Evolutionary conservation across 2,113 vertebrate species (phyloP).

Genomic region (Picathartes gymnocephalus): DNA sequence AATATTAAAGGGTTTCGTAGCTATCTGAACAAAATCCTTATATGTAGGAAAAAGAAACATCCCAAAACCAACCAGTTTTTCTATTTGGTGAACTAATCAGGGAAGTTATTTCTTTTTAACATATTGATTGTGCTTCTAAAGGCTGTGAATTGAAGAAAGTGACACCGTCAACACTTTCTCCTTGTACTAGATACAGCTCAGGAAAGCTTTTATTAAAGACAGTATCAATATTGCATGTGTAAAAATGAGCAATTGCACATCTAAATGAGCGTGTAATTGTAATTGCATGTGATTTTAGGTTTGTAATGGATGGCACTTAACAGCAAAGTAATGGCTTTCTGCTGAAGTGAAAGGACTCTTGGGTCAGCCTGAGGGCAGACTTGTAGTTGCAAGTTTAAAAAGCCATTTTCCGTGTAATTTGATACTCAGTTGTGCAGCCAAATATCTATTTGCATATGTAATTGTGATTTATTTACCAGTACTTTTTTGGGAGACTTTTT

Average conservation of each 20-base stretch:
- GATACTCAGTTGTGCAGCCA: neutral
- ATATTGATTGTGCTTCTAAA: neutral
- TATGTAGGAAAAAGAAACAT: neutral
- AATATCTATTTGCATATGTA: neutral
- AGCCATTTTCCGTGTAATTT: neutral
- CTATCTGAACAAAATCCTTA: neutral
- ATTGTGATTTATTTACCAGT: neutral
- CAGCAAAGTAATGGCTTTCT: slow-evolving; percentile 2
- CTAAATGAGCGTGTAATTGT: slow-evolving; percentile 23
- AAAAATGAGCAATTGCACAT: neutral
- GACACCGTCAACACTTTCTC: neutral
- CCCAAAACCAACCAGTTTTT: neutral
- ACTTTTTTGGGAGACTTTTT: neutral
- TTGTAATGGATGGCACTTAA: neutral
- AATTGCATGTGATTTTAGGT: neutral
- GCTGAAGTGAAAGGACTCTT: neutral
- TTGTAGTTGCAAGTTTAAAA: neutral
- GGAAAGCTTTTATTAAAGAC: neutral
- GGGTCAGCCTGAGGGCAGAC: neutral
- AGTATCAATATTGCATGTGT: neutral
- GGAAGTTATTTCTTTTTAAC: neutral
- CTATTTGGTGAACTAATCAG: neutral
- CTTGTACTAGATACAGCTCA: neutral
- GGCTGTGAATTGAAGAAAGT: neutral
- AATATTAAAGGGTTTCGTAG: neutral